Conservation (phyloP, 2,797 vertebrate species). For the Tokudaia tokunoshimensis region DNA sequence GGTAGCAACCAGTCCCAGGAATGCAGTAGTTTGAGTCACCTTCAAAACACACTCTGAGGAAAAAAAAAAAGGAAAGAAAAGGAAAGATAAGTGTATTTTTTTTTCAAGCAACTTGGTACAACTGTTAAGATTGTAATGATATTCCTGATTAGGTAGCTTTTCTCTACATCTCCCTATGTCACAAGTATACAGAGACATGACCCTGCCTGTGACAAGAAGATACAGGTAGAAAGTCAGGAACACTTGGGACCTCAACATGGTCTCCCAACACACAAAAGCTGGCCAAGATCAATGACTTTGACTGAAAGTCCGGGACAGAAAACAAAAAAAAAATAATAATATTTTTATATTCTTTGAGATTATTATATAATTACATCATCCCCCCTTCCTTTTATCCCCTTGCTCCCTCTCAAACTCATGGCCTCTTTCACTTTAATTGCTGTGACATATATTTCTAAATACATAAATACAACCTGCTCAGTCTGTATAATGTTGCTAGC, state of each 20-base stretch:
- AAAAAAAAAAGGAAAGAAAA: neutral
- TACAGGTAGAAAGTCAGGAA: fast-evolving
- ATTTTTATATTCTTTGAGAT: neutral
- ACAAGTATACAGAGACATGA: neutral
- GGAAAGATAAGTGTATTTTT: neutral
- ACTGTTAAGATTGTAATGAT: neutral
- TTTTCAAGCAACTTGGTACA: slow-evolving; percentile 16
- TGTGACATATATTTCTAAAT: neutral
- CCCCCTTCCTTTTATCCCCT: neutral
- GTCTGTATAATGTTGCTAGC: neutral
- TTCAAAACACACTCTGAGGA: slow-evolving; percentile 43
- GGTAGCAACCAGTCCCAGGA: neutral
- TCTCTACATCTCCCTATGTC: neutral
- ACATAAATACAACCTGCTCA: slow-evolving; percentile 13
- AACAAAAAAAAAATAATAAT: neutral
- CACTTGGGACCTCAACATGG: neutral
- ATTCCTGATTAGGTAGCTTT: neutral
- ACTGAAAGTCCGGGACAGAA: neutral
- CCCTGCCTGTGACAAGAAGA: neutral
- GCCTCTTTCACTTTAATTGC: neutral
- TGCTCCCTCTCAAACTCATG: neutral
- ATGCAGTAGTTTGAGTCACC: neutral
- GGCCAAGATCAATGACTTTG: neutral
- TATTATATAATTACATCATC: neutral
- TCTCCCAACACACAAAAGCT: neutral